Evolutionary conservation across 2,888 invertebrate genomes (phyloP), one percentile per base, ranked within the genome.

Genomic region (Megaustenia siamemsis): DNA sequence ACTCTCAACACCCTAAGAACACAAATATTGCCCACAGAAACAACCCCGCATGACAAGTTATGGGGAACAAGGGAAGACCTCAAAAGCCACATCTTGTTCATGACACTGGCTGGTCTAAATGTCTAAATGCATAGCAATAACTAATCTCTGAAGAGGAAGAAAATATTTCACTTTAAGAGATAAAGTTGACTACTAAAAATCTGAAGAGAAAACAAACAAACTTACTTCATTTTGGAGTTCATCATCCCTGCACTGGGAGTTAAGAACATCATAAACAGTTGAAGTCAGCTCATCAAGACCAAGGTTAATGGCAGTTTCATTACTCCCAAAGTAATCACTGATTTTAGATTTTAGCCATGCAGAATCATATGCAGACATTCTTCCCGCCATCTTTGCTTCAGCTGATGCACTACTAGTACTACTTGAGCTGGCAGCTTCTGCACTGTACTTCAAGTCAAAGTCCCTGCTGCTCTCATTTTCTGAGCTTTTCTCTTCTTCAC

Each of bases 201-300:
- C n/a, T n/a, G 28, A 68, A 73, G 8, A 73, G 24, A 68, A 43
- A 43, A 35, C 68, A 56, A 60, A 18, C 38, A 45, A 56, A 69
- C 90, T 89, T 81, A 93, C 93, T 89, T 93, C 93, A 90, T 93
- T 93, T 85, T 94, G 93, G 32, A 93, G 88, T 75, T 92, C 92
- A 40, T 91, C 90, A 84, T 93, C 92, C 0, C 91, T 88, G 69
- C 90, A 91, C 28, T 90, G 82, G 0, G 93, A 92, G 38, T 89
- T 89, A 49, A 94, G 88, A 35, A 93, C 90, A 86, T 93, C 93
- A 90, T 92, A 93, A 53, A 93, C 88, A 38, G 92, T 91, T 6
- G 91, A 86, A n/a, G 91, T 89, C 68, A 93, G 87, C 78, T 92
- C 93, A 28, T 89, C 89, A 8, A 90, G 75, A 32, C 90, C 90